Conservation (phyloP, 2,888 invertebrate genomes). For the Drosophila kokeensis region DNA sequence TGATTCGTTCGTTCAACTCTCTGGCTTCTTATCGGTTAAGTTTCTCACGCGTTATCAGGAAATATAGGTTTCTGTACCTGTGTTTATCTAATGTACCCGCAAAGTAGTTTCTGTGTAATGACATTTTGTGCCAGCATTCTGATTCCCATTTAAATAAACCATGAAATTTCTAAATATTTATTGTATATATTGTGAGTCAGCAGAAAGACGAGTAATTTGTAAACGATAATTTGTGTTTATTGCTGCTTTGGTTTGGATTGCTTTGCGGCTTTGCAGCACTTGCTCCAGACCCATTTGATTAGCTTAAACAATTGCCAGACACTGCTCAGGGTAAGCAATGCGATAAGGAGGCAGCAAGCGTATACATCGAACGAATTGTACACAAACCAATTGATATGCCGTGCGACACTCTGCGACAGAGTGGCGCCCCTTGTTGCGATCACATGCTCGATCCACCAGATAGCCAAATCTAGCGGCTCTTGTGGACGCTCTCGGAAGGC, state of each 20-base stretch:
- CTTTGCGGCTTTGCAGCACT: background rate
- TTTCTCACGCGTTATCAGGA: conserved; percentile 2
- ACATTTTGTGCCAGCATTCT: background rate
- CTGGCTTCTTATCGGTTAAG: conserved; percentile 13
- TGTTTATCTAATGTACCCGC: background rate
- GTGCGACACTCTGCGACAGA: conserved; percentile 85
- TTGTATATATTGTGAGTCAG: background rate
- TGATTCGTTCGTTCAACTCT: conserved; percentile 3
- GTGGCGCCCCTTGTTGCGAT: conserved; percentile 86
- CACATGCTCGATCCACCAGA: conserved; percentile 89
- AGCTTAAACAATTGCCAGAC: conserved; percentile 32
- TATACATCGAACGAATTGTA: conserved; percentile 86
- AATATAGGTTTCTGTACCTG: too few species aligned
- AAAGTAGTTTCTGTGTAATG: background rate
- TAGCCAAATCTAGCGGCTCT: conserved; percentile 86
- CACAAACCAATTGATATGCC: conserved; percentile 85
- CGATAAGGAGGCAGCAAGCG: conserved; percentile 36
- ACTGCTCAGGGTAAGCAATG: conserved; percentile 19
- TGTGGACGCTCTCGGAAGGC: conserved; percentile 86
- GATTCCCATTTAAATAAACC: background rate
- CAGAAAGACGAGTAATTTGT: background rate
- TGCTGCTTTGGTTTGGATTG: conserved; percentile 52
- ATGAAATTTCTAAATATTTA: background rate
- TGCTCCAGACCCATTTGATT: conserved; percentile 12
- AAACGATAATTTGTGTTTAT: conserved; percentile 26